These are phyloP conservation scores for Nephrocerus scutellatus DNA, from an alignment of 2,888 invertebrate species.

Conservation along the genomic window DNA sequence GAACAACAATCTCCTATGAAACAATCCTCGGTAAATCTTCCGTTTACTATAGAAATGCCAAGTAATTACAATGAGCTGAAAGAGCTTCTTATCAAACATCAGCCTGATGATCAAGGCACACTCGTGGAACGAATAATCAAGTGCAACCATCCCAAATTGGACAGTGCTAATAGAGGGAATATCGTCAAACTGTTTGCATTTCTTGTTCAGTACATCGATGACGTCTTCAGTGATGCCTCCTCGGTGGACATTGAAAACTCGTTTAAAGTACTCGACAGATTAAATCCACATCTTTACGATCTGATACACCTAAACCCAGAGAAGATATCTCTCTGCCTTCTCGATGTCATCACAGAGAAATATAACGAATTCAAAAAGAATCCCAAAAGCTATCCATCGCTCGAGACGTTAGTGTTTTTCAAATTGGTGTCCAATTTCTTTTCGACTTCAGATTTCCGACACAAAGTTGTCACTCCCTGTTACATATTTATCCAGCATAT, in stretches of 20 bases:
- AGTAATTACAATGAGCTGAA: constrained; percentile 57
- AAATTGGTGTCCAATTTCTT: constrained; percentile 73
- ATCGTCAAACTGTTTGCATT: constrained; percentile 67
- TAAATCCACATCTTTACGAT: constrained; percentile 58
- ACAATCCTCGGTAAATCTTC: too few relatives aligned
- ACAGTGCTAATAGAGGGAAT: constrained; percentile 69
- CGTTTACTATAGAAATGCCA: constrained; percentile 56
- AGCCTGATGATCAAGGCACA: constrained; percentile 58
- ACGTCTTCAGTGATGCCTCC: constrained; percentile 52
- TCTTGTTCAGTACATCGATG: constrained; percentile 70
- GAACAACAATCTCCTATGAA: too few relatives aligned
- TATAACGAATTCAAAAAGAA: constrained; percentile 57
- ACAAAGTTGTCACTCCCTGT: constrained; percentile 81
- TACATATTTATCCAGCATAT: constrained; percentile 79
- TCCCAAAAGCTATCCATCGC: constrained; percentile 55
- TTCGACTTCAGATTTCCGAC: constrained; percentile 84
- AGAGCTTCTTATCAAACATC: constrained; percentile 55
- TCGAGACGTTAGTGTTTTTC: constrained; percentile 70
- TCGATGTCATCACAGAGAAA: constrained; percentile 68
- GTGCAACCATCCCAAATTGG: constrained; percentile 77
- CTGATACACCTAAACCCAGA: constrained; percentile 65
- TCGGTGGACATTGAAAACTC: constrained; percentile 48
- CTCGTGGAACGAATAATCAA: constrained; percentile 78
- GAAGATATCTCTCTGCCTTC: constrained; percentile 58
- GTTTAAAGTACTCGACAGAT: constrained; percentile 55